Conservation (phyloP, 2,888 invertebrate species). For the Neuroscelio doddi region DNA sequence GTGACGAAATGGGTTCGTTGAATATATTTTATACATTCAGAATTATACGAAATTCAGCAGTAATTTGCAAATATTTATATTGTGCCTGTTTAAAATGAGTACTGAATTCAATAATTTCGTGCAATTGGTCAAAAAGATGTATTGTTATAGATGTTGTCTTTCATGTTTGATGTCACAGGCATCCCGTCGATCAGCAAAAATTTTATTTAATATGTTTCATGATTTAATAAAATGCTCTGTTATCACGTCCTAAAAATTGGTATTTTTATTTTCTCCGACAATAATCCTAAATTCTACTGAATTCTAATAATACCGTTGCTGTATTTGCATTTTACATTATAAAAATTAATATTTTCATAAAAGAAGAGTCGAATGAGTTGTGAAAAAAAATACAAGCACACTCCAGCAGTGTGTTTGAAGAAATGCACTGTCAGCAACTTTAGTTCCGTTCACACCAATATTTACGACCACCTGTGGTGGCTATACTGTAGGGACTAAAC, state of each 20-base stretch:
- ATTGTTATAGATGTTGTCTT: conserved; percentile 7
- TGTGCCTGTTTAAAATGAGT: conserved; percentile 38
- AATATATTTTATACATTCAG: conserved; percentile 29
- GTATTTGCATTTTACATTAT: conserved; percentile 34
- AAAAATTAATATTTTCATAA: conserved; percentile 42
- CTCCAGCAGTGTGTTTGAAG: conserved; percentile 26
- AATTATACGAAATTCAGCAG: conserved; percentile 1
- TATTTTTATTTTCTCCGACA: conserved; percentile 12
- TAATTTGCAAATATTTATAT: conserved; percentile 16
- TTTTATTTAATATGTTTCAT: background rate
- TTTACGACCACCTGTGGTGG: conserved; percentile 50
- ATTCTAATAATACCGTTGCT: conserved; percentile 9
- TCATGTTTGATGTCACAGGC: conserved; percentile 24
- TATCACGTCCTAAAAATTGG: conserved; percentile 54
- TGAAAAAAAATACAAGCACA: conserved; percentile 31
- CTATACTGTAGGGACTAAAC: conserved; percentile 45
- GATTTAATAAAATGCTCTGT: conserved; percentile 61
- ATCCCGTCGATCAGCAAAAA: conserved; percentile 39
- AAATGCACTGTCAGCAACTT: conserved; percentile 48
- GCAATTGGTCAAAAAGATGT: conserved; percentile 23
- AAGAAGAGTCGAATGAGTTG: conserved; percentile 34
- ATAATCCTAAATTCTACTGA: background rate
- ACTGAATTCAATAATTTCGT: conserved; percentile 26
- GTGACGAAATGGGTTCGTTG: conserved; percentile 39
- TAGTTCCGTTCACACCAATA: conserved; percentile 49